Evolutionary conservation across 2,888 invertebrate species (phyloP).

Genomic region (Trissolcus japonicus): DNA sequence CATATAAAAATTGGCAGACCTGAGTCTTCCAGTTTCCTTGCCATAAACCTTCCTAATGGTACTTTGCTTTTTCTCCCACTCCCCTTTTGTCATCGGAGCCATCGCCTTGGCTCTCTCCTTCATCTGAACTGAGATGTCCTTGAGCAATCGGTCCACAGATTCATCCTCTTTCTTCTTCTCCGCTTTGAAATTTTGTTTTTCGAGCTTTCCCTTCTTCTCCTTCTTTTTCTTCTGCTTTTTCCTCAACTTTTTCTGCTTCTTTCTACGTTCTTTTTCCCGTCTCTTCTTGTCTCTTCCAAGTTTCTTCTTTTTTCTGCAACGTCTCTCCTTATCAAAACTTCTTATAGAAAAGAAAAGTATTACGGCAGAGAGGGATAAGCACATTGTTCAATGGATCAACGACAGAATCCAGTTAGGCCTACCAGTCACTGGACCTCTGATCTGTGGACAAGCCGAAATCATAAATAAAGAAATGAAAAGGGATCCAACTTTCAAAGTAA

Average conservation of each 20-base stretch:
- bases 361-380: too few relatives aligned
- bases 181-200: conserved; percentile 76
- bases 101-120: conserved; percentile 83
- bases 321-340: conserved; percentile 77
- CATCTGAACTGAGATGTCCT: conserved; percentile 77
- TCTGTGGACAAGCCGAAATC: too few relatives aligned
- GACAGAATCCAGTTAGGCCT: too few relatives aligned
- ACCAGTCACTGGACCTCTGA: too few relatives aligned
- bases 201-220: conserved; percentile 68
- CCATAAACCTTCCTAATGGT: conserved; percentile 87
- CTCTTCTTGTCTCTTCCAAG: conserved; percentile 76
- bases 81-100: conserved; percentile 95
- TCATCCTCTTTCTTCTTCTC: conserved; percentile 75
- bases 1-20: conserved; percentile 76
- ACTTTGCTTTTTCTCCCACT: conserved; percentile 93
- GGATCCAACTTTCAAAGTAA: too few relatives aligned
- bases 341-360: too few relatives aligned
- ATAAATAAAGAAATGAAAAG: too few relatives aligned
- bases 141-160: conserved; percentile 62
- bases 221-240: conserved; percentile 58
- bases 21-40: conserved; percentile 88
- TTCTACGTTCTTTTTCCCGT: conserved; percentile 78
- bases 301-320: conserved; percentile 23
- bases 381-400: too few relatives aligned
- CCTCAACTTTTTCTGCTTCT: conserved; percentile 74